Percentiles rank a stretch among this genome's conserved stretches.
Conservation (phyloP, 1,140 invertebrate genomes). For the Euglossa dilemma region DNA sequence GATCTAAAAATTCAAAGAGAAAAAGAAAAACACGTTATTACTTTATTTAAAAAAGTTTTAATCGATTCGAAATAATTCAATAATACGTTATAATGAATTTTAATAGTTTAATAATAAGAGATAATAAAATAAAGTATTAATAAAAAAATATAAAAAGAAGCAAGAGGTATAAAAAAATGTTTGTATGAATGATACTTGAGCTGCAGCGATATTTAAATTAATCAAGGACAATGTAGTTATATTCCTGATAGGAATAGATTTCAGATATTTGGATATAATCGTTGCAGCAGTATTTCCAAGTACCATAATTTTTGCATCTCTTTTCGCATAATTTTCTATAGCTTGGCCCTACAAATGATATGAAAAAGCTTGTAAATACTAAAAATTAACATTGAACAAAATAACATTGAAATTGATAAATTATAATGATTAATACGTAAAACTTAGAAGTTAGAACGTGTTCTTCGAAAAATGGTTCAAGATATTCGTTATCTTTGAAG, state of each 20-base stretch:
- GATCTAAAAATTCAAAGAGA: conserved; percentile 40
- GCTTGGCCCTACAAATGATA: conserved; percentile 34
- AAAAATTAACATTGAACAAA: too few species aligned
- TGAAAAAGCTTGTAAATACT: neutral
- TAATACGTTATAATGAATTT: too few species aligned
- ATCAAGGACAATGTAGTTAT: conserved; percentile 47
- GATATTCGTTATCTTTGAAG: conserved; percentile 16
- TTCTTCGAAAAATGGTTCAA: conserved; percentile 51
- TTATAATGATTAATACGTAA: conserved; percentile 27
- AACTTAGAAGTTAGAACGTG: conserved; percentile 24
- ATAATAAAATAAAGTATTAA: neutral
- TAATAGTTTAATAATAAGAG: too few species aligned
- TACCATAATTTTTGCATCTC: conserved; percentile 49
- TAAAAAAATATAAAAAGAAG: neutral
- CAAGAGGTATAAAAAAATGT: neutral
- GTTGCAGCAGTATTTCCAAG: conserved; percentile 44
- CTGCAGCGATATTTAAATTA: conserved; percentile 24
- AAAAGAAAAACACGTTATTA: neutral
- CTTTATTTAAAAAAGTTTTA: neutral
- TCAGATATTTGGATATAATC: conserved; percentile 50
- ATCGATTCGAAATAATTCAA: neutral
- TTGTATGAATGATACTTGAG: conserved; percentile 24
- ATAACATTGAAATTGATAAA: neutral
- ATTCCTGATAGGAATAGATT: conserved; percentile 48
- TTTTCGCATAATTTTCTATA: conserved; percentile 59